Percentiles rank a stretch among this genome's conserved stretches.
These are phyloP conservation scores for Myoxocephalus aenaeus DNA, from an alignment of 2,797 vertebrate species.

Conservation along the genomic window DNA sequence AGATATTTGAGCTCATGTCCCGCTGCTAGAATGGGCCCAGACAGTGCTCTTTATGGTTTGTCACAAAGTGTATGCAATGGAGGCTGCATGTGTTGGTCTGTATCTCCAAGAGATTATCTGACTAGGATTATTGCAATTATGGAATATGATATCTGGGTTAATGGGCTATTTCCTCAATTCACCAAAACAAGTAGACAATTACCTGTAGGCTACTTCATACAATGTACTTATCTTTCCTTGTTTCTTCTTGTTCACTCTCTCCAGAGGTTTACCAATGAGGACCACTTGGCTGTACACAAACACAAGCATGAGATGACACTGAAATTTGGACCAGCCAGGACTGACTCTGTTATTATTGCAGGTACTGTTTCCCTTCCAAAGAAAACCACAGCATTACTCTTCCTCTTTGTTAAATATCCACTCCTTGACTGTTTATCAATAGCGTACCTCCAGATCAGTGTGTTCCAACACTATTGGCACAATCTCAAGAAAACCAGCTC, in stretches of 20 bases:
- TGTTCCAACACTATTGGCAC: constrained; percentile 7
- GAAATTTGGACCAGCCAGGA: constrained; percentile 93
- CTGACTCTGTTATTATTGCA: constrained; percentile 87
- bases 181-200: constrained; percentile 47
- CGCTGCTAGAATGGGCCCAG: constrained; percentile 47
- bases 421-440: not conserved
- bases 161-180: constrained; percentile 45
- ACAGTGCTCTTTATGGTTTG: constrained; percentile 44
- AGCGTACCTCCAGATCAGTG: not conserved
- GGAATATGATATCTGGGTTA: constrained; percentile 65
- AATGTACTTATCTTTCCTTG: constrained; percentile 27
- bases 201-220: constrained; percentile 43
- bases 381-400: not conserved
- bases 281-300: constrained; percentile 98
- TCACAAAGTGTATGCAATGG: constrained; percentile 34
- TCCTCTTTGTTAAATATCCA: constrained; percentile 9
- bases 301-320: constrained; percentile 99
- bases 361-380: constrained; percentile 59
- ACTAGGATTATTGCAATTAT: constrained; percentile 48
- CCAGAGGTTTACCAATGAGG: constrained; percentile 98
- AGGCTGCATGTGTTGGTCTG: constrained; percentile 32
- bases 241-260: constrained; percentile 50
- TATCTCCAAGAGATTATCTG: constrained; percentile 48
- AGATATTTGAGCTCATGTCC: constrained; percentile 55
- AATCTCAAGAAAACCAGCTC: constrained; percentile 19